A percentile compares a stretch with the other conserved stretches of the same genome.
phyloP scores from a whole-genome alignment of 2,113 vertebrate species.

The Triplophysa siluroides region DNA sequence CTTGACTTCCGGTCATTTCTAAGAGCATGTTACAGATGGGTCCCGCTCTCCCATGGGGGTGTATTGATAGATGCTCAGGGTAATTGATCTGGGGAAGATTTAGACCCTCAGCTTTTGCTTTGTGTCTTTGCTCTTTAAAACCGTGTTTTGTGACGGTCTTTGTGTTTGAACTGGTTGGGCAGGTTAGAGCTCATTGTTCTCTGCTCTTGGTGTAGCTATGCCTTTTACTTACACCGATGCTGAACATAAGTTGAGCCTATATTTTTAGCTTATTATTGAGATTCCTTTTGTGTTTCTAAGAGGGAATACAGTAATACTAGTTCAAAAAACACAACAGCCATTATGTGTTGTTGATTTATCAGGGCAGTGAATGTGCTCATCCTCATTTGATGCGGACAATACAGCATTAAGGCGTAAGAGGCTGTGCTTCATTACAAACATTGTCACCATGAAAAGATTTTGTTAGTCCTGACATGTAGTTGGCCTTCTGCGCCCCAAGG shows the following conservation, averaged over 20 bases:
- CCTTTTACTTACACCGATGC: not conserved
- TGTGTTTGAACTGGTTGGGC: constrained; percentile 1
- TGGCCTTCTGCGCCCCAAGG: no score
- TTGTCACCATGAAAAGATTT: no score
- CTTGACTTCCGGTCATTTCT: not conserved
- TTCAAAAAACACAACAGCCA: no score
- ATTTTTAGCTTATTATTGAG: not conserved
- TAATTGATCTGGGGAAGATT: constrained; percentile 55
- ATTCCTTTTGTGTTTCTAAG: not conserved
- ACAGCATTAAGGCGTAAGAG: no score
- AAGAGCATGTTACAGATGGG: constrained; percentile 25
- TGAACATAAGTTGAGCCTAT: not conserved
- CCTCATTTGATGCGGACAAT: no score
- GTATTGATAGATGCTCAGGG: constrained; percentile 58
- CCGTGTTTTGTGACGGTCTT: not conserved
- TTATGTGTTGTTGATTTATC: no score
- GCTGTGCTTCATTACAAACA: no score
- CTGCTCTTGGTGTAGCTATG: not conserved
- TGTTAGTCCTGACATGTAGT: no score
- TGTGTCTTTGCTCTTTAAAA: not conserved
- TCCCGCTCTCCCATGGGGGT: constrained; percentile 39
- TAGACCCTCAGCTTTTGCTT: constrained; percentile 13
- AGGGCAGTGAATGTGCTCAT: no score
- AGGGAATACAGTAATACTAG: not conserved
- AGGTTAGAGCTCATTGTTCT: not conserved